Evolutionary conservation across 2,888 invertebrate species (phyloP).

Genomic region (Aricia artaxerxes): DNA sequence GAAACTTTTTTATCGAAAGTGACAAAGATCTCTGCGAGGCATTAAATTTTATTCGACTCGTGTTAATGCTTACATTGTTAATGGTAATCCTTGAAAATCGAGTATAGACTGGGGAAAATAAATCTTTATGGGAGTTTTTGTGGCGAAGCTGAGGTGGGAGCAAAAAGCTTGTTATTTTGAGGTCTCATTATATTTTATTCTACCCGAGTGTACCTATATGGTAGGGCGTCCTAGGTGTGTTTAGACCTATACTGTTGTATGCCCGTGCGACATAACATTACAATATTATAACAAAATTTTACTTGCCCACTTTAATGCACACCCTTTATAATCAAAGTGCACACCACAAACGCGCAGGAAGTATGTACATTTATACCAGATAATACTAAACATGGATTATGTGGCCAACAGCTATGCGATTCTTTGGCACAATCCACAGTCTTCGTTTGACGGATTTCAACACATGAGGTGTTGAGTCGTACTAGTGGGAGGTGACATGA

Average conservation of each 20-base stretch:
- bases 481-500: background rate
- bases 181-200: background rate
- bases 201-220: background rate
- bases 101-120: background rate
- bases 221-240: background rate
- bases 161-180: background rate
- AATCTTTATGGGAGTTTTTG: background rate
- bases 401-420: background rate
- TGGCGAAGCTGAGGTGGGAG: background rate
- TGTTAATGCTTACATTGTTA: background rate
- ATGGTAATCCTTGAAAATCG: background rate
- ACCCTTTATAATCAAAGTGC: too few species aligned
- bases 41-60: slow-evolving; percentile 7
- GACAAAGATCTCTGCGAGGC: background rate
- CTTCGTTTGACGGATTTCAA: background rate
- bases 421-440: background rate
- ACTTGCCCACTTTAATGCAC: too few species aligned
- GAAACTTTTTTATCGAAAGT: background rate
- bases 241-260: background rate
- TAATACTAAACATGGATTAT: too few species aligned
- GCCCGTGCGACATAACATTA: background rate
- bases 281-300: too few species aligned
- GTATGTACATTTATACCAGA: too few species aligned
- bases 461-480: background rate
- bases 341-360: too few species aligned